These are phyloP conservation scores for Willowsia nigromaculata DNA, from an alignment of 2,888 invertebrate species.

Conservation along the genomic window DNA sequence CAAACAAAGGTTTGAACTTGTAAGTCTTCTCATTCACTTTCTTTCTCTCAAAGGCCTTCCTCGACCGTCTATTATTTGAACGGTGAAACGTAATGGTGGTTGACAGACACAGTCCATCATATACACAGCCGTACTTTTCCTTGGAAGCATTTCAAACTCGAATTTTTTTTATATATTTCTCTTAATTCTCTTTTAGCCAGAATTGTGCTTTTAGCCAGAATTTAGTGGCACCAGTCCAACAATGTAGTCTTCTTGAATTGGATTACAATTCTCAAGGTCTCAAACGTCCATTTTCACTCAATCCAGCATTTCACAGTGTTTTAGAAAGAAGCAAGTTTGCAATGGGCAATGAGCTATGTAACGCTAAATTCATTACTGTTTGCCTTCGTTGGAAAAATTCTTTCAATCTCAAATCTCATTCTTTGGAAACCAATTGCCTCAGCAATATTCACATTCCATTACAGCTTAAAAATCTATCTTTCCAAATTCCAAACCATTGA, in stretches of 20 bases:
- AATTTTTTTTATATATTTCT: too few species aligned
- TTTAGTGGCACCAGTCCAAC: too few species aligned
- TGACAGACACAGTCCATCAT: constrained; percentile 45
- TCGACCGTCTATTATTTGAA: constrained; percentile 4
- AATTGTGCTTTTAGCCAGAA: too few species aligned
- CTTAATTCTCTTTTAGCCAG: too few species aligned
- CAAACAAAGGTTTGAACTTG: constrained; percentile 27
- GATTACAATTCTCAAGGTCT: constrained; percentile 41
- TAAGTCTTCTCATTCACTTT: constrained; percentile 12
- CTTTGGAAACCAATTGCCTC: too few species aligned
- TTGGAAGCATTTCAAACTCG: not conserved
- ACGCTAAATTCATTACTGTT: constrained; percentile 38
- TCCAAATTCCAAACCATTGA: constrained; percentile 58
- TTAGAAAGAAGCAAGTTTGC: not conserved
- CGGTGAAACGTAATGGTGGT: constrained; percentile 38
- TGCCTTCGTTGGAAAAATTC: not conserved
- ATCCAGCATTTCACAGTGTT: constrained; percentile 19
- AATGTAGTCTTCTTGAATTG: constrained; percentile 6
- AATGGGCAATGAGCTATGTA: not conserved
- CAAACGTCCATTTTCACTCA: constrained; percentile 32
- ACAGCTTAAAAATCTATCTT: constrained; percentile 1
- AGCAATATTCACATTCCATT: not conserved
- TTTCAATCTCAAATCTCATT: too few species aligned
- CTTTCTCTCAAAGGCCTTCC: constrained; percentile 14
- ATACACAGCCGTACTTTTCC: constrained; percentile 45